Percentiles rank a stretch among this genome's conserved stretches.
phyloP scores from a whole-genome alignment of 2,113 vertebrate genomes.

The Nerophis lumbriciformis region DNA sequence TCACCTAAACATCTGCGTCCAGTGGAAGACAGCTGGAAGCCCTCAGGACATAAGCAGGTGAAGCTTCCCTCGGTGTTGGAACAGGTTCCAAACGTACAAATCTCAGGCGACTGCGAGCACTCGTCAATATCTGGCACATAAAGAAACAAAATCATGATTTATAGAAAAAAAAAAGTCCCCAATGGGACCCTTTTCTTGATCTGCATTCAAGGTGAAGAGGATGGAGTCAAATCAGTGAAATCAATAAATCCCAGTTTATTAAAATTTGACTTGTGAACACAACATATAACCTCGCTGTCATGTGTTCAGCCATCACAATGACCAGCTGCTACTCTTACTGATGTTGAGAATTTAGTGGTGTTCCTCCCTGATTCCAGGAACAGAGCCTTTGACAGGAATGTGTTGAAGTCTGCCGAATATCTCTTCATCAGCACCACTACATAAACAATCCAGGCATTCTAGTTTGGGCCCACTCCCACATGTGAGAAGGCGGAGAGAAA shows the following conservation, averaged over 20 bases:
- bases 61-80: constrained; percentile 92
- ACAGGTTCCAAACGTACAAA: constrained; percentile 87
- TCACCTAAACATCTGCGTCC: constrained; percentile 92
- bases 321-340: constrained; percentile 44
- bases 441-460: constrained; percentile 55
- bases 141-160: constrained; percentile 17
- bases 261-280: constrained; percentile 14
- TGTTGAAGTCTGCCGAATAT: constrained; percentile 58
- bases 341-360: constrained; percentile 37
- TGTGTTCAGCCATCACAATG: constrained; percentile 32
- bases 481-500: constrained; percentile 35
- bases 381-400: constrained; percentile 52
- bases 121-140: constrained; percentile 87
- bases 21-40: constrained; percentile 84
- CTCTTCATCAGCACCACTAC: constrained; percentile 54
- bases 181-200: neutral
- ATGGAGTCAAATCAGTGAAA: constrained; percentile 13
- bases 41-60: constrained; percentile 85
- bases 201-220: neutral
- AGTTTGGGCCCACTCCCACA: constrained; percentile 36
- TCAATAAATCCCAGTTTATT: constrained; percentile 10
- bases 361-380: constrained; percentile 55
- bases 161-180: neutral
- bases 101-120: constrained; percentile 83
- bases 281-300: constrained; percentile 20